Base-by-base conservation (phyloP, 2,888 invertebrate species). In the Odontomyia ornata region DNA sequence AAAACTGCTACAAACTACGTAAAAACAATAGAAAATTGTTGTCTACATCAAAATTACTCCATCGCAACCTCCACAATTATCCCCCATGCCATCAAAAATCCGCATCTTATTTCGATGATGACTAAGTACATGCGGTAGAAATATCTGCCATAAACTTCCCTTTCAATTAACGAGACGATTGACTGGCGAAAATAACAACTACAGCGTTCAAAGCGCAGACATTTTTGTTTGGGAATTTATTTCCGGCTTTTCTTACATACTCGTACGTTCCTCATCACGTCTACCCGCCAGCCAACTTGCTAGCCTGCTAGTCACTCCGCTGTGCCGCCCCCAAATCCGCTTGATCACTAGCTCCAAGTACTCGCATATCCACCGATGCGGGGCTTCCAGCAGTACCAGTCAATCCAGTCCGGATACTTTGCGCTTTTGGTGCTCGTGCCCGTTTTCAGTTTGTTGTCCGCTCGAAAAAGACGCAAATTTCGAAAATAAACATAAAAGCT, bases 141-240 rank as follows among this genome's bases (percentile, higher is more conserved):
- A 64, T 25, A 30, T 30, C 69, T 27, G 47, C 46, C 69, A 25
- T 46, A 69, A 69, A 25, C 69, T 69, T 69, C 69, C 69, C 69
- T 69, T 69, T 69, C 69, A 69, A 47, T 47, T 69, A 67, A 23
- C 67, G 46, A 46, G 23, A 46, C 27, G 27, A n/a, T 23, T n/a
- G 21, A 23, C 11, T 9, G 2, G 15, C 67, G 11, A 46, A 69
- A 65, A 47, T 47, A 65, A 4, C 1, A 25, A 46, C 69, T 9
- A 64, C 46, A 21, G n/a, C n/a, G n/a, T n/a, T 7, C 69, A 21
- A 1, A 46, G 30, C 47, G 13, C 73, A 60, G 57, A 72, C 72
- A 72, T 72, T 73, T 57, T 73, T 60, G 57, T 73, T 73, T 73
- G 27, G 60, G 23, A 73, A 60, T 73, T 73, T 60, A 73, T 73